A percentile compares a stretch with the other conserved stretches of the same genome.
Evolutionary conservation across 1,140 invertebrate species (phyloP).

Genomic region (Temnothorax longispinosus): DNA sequence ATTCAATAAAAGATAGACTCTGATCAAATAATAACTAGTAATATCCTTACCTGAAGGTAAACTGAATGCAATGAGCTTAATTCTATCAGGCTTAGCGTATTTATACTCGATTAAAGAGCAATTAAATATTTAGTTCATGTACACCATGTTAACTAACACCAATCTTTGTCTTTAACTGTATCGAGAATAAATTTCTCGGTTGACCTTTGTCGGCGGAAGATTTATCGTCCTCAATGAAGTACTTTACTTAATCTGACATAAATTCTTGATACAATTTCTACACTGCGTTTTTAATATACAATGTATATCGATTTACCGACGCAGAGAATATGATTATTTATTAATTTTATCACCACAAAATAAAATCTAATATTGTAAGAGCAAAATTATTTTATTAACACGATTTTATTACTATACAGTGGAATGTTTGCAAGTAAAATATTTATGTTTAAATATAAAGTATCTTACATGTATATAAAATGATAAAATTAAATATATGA

Average conservation of each 20-base stretch:
- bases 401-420: not conserved
- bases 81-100: not conserved
- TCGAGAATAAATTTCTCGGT: constrained; percentile 54
- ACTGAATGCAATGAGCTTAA: not conserved
- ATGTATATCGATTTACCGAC: not conserved
- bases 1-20: not conserved
- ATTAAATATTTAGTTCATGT: constrained; percentile 77
- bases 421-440: not conserved
- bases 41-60: constrained; percentile 42
- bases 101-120: constrained; percentile 60
- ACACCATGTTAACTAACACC: constrained; percentile 35
- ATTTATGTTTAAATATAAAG: not conserved
- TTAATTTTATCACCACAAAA: not conserved
- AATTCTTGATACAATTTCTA: not conserved
- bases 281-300: not conserved
- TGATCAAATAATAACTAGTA: not conserved
- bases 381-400: not conserved
- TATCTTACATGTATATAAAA: not conserved
- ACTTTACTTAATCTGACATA: not conserved
- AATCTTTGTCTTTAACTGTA: constrained; percentile 47
- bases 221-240: constrained; percentile 56
- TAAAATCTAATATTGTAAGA: not conserved
- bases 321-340: not conserved
- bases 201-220: constrained; percentile 1
- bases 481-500: constrained; percentile 17